Evolutionary conservation across 2,888 invertebrate species (phyloP).

Genomic region (Spilosoma lubricipeda): DNA sequence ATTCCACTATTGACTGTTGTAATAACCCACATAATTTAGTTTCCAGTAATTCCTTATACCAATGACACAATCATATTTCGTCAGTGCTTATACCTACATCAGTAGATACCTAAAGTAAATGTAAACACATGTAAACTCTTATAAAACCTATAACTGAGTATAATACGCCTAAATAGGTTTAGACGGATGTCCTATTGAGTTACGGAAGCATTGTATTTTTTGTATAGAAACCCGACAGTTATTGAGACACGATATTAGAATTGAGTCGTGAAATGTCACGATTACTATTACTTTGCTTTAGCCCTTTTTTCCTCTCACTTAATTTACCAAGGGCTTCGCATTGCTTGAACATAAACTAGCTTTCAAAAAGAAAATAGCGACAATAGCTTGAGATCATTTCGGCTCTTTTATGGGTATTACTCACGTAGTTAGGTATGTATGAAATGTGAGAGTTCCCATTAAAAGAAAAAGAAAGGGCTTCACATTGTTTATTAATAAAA

Average conservation of each 20-base stretch:
- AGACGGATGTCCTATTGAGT: neutral
- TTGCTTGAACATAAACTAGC: conserved; percentile 4
- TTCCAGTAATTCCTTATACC: too few species aligned
- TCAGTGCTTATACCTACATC: too few species aligned
- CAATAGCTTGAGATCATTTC: too few species aligned
- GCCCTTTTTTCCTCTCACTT: conserved; percentile 21
- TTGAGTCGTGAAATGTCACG: conserved; percentile 18
- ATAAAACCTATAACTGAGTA: neutral
- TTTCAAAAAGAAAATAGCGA: neutral
- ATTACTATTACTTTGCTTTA: conserved; percentile 1
- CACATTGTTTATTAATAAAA: neutral
- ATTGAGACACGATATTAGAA: conserved; percentile 5
- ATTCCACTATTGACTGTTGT: too few species aligned
- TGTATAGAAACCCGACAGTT: neutral
- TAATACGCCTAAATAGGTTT: neutral
- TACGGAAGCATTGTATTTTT: neutral
- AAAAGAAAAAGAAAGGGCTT: neutral
- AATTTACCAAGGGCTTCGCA: neutral
- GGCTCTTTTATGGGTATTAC: too few species aligned
- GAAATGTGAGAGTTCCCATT: too few species aligned
- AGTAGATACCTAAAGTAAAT: too few species aligned
- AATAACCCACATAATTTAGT: too few species aligned
- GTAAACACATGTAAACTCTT: too few species aligned
- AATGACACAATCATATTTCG: too few species aligned
- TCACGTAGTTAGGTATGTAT: too few species aligned